These are phyloP conservation scores for Pristionchus mayeri DNA, from an alignment of 2,888 invertebrate species.

Conservation along the genomic window DNA sequence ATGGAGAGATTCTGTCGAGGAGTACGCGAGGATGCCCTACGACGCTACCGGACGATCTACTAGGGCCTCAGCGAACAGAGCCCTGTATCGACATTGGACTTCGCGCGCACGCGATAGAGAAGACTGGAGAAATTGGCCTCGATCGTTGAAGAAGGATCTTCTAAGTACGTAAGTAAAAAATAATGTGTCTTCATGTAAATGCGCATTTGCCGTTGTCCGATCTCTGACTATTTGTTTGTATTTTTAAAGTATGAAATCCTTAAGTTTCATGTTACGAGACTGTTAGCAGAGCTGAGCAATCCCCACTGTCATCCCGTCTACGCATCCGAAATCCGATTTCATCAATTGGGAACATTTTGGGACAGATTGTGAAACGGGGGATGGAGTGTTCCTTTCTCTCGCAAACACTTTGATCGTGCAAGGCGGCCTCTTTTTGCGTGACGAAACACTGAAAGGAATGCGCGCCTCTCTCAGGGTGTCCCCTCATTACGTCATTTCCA, in stretches of 20 bases:
- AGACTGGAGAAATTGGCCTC: background rate
- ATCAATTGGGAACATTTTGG: too few species aligned
- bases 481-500: background rate
- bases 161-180: background rate
- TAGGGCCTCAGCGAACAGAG: background rate
- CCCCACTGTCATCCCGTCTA: too few species aligned
- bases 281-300: too few species aligned
- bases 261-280: too few species aligned
- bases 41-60: background rate
- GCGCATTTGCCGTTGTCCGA: too few species aligned
- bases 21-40: background rate
- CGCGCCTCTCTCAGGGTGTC: background rate
- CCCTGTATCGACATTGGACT: background rate
- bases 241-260: too few species aligned
- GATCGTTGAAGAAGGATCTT: background rate
- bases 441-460: background rate
- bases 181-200: too few species aligned
- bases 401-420: constrained; percentile 14
- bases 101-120: background rate
- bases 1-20: background rate
- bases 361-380: constrained; percentile 13
- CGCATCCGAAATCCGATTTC: too few species aligned
- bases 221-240: too few species aligned
- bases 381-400: background rate
- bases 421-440: constrained; percentile 23